These are phyloP conservation scores for Sigmodon hispidus DNA, from an alignment of 2,113 vertebrate species.

Conservation along the genomic window DNA sequence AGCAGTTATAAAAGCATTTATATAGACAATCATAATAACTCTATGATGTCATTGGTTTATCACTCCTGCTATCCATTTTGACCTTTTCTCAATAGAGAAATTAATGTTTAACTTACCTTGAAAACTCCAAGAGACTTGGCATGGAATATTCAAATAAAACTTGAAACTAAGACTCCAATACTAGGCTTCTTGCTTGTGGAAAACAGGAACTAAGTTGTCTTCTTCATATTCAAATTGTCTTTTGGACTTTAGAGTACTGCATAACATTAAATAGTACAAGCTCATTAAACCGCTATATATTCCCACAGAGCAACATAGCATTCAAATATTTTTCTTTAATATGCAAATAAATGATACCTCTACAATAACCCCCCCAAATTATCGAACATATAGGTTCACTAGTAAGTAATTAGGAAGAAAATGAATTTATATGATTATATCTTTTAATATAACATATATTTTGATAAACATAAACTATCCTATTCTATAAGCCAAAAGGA, in stretches of 20 bases:
- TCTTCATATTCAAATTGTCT: constrained; percentile 27
- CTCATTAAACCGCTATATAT: not conserved
- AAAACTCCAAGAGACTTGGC: constrained; percentile 30
- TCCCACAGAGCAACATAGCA: not conserved
- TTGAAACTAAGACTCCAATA: constrained; percentile 34
- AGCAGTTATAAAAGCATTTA: constrained; percentile 35
- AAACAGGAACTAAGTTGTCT: constrained; percentile 36
- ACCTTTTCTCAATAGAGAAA: not conserved
- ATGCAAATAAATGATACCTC: not conserved
- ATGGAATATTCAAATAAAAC: not conserved
- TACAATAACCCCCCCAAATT: not conserved
- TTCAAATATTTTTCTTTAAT: not conserved
- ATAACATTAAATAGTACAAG: constrained; percentile 20
- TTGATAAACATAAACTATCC: not conserved
- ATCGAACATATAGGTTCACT: constrained; percentile 48
- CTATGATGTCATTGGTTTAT: constrained; percentile 54
- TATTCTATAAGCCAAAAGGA: constrained; percentile 5
- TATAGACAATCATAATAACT: constrained; percentile 27
- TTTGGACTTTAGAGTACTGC: constrained; percentile 32
- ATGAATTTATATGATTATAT: constrained; percentile 36
- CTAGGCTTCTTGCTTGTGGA: not conserved
- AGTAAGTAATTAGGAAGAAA: constrained; percentile 31
- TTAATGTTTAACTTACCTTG: constrained; percentile 50
- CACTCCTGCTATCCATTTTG: constrained; percentile 50
- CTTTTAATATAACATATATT: constrained; percentile 33